Evolutionary conservation across 2,888 invertebrate species (phyloP).

Genomic region (Blastobasis adustella): DNA sequence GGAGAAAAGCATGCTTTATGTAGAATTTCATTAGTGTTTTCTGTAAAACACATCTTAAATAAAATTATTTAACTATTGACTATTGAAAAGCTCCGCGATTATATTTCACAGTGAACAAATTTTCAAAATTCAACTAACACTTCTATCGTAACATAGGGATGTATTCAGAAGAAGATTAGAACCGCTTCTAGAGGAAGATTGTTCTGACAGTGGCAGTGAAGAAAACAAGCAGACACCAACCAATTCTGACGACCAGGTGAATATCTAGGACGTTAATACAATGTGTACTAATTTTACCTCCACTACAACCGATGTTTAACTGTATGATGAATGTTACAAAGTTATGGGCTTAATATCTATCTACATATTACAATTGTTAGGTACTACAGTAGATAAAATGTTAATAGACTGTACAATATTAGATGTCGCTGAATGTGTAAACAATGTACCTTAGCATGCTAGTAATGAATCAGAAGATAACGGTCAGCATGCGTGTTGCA

Average conservation of each 20-base stretch:
- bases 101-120: constrained; percentile 1
- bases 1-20: too few relatives aligned
- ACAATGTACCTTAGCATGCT: constrained; percentile 35
- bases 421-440: constrained; percentile 4
- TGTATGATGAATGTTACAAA: too few relatives aligned
- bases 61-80: too few relatives aligned
- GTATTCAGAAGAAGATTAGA: constrained; percentile 83
- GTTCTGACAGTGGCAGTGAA: constrained; percentile 77
- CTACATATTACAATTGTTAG: constrained; percentile 9
- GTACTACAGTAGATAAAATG: constrained; percentile 1
- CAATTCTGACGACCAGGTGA: constrained; percentile 71
- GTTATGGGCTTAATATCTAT: constrained; percentile 3
- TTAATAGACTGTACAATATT: constrained; percentile 3
- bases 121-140: constrained; percentile 25
- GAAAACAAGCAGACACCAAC: constrained; percentile 66
- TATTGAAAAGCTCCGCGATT: too few relatives aligned
- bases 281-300: too few relatives aligned
- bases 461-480: constrained; percentile 27
- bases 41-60: too few relatives aligned
- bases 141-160: constrained; percentile 47
- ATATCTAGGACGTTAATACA: constrained; percentile 28
- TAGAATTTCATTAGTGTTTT: too few relatives aligned
- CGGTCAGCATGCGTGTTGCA: constrained; percentile 58
- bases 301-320: too few relatives aligned
- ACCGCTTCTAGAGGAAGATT: constrained; percentile 88